These are phyloP conservation scores for Pteronotus mesoamericanus DNA, from an alignment of 2,797 vertebrate genomes.

Conservation along the genomic window DNA sequence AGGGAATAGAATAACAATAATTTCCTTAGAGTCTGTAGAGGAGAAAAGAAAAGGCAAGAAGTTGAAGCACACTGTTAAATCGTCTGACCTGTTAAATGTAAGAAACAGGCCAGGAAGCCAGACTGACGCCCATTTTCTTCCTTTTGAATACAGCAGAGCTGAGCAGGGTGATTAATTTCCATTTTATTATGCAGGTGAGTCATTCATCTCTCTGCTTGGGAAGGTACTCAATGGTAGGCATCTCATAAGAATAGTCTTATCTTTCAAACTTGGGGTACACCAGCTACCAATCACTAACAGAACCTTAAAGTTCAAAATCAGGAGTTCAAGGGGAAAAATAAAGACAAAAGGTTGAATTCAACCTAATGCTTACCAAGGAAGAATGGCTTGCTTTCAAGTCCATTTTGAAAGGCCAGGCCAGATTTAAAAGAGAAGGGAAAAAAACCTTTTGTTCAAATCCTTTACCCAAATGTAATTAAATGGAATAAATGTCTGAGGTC, in stretches of 20 bases:
- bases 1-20: background rate
- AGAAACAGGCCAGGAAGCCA: conserved; percentile 26
- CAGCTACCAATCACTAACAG: background rate
- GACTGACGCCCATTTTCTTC: background rate
- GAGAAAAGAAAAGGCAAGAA: background rate
- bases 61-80: background rate
- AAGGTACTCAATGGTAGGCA: background rate
- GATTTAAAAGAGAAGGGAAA: background rate
- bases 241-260: background rate
- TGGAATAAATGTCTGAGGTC: background rate
- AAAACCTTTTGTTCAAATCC: conserved; percentile 2
- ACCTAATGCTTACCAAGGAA: background rate
- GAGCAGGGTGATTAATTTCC: background rate
- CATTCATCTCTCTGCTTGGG: background rate
- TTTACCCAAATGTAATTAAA: conserved; percentile 27
- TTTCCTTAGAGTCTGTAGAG: background rate
- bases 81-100: background rate
- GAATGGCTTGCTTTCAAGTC: background rate
- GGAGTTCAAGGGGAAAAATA: background rate
- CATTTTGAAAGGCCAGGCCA: background rate
- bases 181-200: background rate
- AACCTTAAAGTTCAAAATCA: conserved; percentile 27
- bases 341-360: background rate
- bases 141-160: background rate
- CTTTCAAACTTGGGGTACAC: background rate